phyloP scores from a whole-genome alignment of 2,888 invertebrate species.

The Melikaiella ostensackeni region DNA sequence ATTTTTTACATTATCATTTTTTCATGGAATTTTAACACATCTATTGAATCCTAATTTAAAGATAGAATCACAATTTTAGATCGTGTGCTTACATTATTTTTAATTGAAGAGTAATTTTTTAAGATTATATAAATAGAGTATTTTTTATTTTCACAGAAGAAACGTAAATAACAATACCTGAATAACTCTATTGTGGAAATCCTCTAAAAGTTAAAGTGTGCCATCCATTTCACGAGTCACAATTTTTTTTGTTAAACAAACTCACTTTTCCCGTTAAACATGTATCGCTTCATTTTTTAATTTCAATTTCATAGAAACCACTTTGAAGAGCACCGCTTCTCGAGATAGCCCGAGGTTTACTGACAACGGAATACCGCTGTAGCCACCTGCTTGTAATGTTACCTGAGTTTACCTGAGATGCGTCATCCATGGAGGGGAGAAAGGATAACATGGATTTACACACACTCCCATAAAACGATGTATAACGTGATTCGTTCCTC shows the following conservation, averaged over 20 bases:
- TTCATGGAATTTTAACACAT: too few species aligned
- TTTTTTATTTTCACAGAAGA: too few species aligned
- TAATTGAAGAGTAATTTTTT: neutral
- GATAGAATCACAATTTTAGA: too few species aligned
- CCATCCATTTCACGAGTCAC: constrained; percentile 27
- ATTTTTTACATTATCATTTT: neutral
- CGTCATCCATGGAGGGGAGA: constrained; percentile 65
- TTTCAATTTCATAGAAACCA: constrained; percentile 51
- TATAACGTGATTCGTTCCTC: constrained; percentile 45
- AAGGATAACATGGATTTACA: constrained; percentile 49
- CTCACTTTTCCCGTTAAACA: constrained; percentile 11
- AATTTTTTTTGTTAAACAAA: constrained; percentile 13
- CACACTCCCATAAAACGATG: constrained; percentile 39
- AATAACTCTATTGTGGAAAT: neutral
- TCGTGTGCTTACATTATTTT: too few species aligned
- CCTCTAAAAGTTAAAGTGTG: constrained; percentile 10
- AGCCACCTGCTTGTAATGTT: constrained; percentile 71
- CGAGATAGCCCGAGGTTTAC: constrained; percentile 71
- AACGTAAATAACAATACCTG: constrained; percentile 15
- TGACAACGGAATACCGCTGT: constrained; percentile 69
- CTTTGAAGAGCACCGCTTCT: constrained; percentile 57
- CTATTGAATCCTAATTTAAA: too few species aligned
- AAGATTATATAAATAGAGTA: too few species aligned
- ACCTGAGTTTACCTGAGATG: constrained; percentile 68
- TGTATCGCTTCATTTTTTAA: constrained; percentile 40